Conservation (phyloP, 2,797 vertebrate species). For the Hafferia zeledoni region DNA sequence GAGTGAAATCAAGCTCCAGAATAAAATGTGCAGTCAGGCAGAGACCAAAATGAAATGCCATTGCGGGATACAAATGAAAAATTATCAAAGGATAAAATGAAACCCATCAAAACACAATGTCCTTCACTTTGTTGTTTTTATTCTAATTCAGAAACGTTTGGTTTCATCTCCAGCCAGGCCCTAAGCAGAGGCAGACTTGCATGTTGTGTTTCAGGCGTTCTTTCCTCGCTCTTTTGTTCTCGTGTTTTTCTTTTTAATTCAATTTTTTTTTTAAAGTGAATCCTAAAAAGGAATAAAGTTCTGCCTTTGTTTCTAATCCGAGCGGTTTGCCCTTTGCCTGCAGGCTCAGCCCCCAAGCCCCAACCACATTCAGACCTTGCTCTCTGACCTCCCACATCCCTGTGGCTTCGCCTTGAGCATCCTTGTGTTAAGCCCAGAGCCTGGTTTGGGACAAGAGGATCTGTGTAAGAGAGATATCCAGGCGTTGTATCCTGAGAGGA, state of each 20-base stretch:
- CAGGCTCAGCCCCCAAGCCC: background rate
- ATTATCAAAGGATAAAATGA: constrained; percentile 50
- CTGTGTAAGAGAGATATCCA: background rate
- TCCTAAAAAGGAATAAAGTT: background rate
- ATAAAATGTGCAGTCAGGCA: constrained; percentile 65
- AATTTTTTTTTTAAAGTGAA: background rate
- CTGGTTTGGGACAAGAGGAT: background rate
- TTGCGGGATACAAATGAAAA: constrained; percentile 54
- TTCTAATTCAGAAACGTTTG: constrained; percentile 52
- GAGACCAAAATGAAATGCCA: constrained; percentile 40
- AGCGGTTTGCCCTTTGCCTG: background rate
- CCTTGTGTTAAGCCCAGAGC: background rate
- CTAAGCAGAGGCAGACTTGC: constrained; percentile 42
- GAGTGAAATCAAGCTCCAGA: constrained; percentile 58
- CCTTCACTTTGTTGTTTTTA: constrained; percentile 58
- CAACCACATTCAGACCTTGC: background rate
- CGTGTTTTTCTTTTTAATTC: background rate
- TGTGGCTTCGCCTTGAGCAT: background rate
- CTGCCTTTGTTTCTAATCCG: background rate
- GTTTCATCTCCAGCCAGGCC: constrained; percentile 61
- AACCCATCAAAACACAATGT: constrained; percentile 61
- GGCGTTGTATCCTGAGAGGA: background rate
- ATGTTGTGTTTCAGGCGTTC: constrained; percentile 11
- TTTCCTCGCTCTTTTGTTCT: background rate
- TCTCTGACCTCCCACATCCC: background rate